Conservation (phyloP, 2,113 vertebrate genomes). For the Proterorhinus semilunaris region DNA sequence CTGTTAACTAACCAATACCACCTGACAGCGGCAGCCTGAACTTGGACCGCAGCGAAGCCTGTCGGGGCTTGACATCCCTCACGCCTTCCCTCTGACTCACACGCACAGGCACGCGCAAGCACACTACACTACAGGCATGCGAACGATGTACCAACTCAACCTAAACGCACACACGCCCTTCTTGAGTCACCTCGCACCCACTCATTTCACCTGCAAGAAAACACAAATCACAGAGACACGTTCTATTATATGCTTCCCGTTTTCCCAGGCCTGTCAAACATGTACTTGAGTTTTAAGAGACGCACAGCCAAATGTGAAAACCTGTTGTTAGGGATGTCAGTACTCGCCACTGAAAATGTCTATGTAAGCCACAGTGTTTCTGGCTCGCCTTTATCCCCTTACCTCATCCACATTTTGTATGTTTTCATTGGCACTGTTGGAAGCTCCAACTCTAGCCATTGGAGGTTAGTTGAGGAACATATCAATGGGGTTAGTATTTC, state of each 20-base stretch:
- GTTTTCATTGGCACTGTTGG: neutral
- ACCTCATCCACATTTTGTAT: neutral
- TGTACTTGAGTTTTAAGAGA: neutral
- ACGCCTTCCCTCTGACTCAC: conserved; percentile 56
- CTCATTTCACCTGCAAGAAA: conserved; percentile 49
- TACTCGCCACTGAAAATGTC: neutral
- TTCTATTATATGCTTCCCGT: conserved; percentile 14
- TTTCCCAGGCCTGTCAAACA: conserved; percentile 36
- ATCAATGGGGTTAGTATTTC: neutral
- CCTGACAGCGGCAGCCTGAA: conserved; percentile 64
- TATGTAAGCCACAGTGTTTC: neutral
- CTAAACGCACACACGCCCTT: conserved; percentile 13
- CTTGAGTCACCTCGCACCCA: conserved; percentile 52
- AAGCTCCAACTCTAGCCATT: neutral
- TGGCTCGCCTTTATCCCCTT: neutral
- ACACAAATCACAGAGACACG: conserved; percentile 24
- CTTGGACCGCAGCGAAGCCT: conserved; percentile 64
- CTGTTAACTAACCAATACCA: conserved; percentile 66
- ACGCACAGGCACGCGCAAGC: neutral
- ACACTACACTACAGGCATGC: conserved; percentile 16
- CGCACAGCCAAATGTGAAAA: neutral
- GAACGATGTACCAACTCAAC: conserved; percentile 32
- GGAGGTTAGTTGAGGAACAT: neutral
- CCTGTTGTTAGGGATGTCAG: neutral
- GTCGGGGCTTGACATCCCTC: conserved; percentile 67